A percentile compares a stretch with the other conserved stretches of the same genome.
Conservation (phyloP, 2,113 vertebrate species). For the Xenotilapia leptura region DNA sequence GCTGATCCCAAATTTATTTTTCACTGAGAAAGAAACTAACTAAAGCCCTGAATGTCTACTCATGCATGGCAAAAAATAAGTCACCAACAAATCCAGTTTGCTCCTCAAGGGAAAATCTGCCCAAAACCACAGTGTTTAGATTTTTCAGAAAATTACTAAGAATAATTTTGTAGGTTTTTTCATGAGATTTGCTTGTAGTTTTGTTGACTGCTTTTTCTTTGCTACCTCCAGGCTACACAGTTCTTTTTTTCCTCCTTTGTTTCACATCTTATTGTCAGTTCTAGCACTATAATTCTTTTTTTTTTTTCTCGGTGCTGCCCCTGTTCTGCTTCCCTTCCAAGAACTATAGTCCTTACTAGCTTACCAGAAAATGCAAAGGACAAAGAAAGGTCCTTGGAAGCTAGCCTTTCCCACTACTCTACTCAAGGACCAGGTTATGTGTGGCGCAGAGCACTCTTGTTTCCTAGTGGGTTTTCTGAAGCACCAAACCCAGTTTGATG, state of each 20-base stretch:
- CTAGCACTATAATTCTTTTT: not conserved
- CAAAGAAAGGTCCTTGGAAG: slow-evolving; percentile 37
- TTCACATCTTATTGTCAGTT: not conserved
- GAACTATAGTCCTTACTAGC: not conserved
- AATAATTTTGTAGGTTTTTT: not conserved
- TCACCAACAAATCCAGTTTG: not conserved
- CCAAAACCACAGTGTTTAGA: not conserved
- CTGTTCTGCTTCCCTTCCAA: not conserved
- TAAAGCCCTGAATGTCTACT: not conserved
- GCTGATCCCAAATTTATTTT: not conserved
- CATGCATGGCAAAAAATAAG: not conserved
- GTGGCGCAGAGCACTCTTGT: not conserved
- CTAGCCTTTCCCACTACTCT: slow-evolving; percentile 11
- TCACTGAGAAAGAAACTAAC: not conserved
- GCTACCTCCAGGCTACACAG: not conserved
- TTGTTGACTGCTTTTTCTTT: not conserved
- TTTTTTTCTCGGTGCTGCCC: not conserved
- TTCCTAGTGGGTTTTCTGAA: not conserved
- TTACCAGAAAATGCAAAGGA: slow-evolving; percentile 15
- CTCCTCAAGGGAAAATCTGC: not conserved
- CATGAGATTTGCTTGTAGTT: not conserved
- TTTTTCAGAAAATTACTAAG: not conserved
- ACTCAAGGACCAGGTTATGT: slow-evolving; percentile 1
- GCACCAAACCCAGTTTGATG: slow-evolving; percentile 35
- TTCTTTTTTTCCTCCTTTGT: not conserved